Evolutionary conservation across 2,888 invertebrate species (phyloP).

Genomic region (Pteria penguin): DNA sequence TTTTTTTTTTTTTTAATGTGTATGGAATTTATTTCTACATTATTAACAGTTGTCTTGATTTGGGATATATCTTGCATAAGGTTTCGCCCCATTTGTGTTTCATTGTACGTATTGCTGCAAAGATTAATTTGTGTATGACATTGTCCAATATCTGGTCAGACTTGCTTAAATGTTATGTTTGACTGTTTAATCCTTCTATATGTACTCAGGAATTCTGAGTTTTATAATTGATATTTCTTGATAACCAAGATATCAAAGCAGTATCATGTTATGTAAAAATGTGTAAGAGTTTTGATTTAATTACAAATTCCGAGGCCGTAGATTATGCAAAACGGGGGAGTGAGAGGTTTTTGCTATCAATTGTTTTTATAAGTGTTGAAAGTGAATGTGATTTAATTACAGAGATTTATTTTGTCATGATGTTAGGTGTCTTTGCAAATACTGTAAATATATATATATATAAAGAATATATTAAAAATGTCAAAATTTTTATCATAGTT

Average conservation of each 20-base stretch:
- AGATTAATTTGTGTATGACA: no score
- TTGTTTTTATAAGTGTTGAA: slow-evolving; percentile 12
- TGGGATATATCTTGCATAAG: no score
- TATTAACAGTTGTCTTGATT: no score
- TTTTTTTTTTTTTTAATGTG: no score
- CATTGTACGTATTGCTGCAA: no score
- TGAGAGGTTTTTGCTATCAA: slow-evolving; percentile 19
- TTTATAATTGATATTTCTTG: not conserved
- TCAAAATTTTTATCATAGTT: not conserved
- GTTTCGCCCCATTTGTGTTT: no score
- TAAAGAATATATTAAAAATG: slow-evolving; percentile 38
- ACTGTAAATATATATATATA: slow-evolving; percentile 51
- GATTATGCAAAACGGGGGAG: slow-evolving; percentile 33
- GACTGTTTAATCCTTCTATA: no score
- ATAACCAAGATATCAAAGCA: not conserved
- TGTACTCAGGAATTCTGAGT: not conserved
- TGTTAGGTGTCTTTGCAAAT: slow-evolving; percentile 64
- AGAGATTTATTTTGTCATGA: slow-evolving; percentile 64
- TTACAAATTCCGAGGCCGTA: not conserved
- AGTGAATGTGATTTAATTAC: slow-evolving; percentile 19
- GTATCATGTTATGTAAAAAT: not conserved
- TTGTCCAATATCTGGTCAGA: no score
- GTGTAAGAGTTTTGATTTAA: not conserved
- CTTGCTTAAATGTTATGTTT: no score
- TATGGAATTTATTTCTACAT: no score